A percentile compares a stretch with the other conserved stretches of the same genome.
Conservation (phyloP, 1,140 invertebrate genomes). For the Coelopa frigida region DNA sequence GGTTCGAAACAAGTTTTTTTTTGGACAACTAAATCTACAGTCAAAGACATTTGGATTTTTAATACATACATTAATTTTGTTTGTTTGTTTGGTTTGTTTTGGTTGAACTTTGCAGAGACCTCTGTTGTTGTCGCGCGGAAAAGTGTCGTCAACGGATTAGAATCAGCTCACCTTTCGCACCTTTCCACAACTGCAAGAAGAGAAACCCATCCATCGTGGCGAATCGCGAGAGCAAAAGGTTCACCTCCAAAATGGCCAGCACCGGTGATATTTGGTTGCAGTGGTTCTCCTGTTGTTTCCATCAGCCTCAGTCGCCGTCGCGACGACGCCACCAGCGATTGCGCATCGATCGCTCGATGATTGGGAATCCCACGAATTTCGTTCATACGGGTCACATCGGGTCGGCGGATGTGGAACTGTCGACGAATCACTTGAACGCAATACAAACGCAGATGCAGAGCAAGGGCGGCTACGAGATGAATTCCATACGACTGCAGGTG, state of each 20-base stretch:
- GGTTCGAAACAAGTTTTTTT: too few species aligned
- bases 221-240: background rate
- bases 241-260: constrained; percentile 52
- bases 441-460: constrained; percentile 82
- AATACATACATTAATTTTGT: too few species aligned
- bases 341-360: constrained; percentile 87
- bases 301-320: constrained; percentile 59
- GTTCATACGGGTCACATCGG: constrained; percentile 77
- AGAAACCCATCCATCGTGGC: background rate
- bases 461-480: constrained; percentile 77
- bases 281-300: constrained; percentile 77
- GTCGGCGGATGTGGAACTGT: constrained; percentile 76
- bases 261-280: constrained; percentile 74
- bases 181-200: too few species aligned
- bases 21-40: too few species aligned
- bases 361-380: constrained; percentile 85
- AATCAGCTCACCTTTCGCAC: too few species aligned
- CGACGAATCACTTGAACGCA: constrained; percentile 62
- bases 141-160: too few species aligned
- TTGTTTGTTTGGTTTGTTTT: too few species aligned
- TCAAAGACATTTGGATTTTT: too few species aligned
- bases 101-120: too few species aligned
- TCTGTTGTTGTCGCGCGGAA: too few species aligned
- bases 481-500: constrained; percentile 54
- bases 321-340: constrained; percentile 56